These are phyloP conservation scores for Aulostomus chinensis DNA, from an alignment of 2,797 vertebrate genomes.

Conservation along the genomic window DNA sequence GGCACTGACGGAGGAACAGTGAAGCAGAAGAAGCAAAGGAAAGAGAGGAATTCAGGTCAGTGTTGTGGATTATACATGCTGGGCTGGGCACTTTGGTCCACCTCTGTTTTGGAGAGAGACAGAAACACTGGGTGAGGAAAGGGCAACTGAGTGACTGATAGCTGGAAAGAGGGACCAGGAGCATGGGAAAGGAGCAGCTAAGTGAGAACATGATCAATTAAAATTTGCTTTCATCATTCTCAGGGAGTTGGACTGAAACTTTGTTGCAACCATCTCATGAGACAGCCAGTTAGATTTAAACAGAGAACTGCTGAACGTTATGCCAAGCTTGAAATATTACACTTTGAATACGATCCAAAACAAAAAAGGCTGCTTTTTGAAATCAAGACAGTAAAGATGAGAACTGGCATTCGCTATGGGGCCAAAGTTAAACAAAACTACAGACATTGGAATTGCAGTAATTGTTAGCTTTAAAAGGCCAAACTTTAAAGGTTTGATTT, in stretches of 20 bases:
- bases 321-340: slow-evolving; percentile 12
- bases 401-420: neutral
- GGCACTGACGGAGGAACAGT: slow-evolving; percentile 40
- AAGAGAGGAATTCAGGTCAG: slow-evolving; percentile 68
- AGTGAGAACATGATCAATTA: slow-evolving; percentile 40
- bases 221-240: slow-evolving; percentile 45
- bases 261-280: slow-evolving; percentile 27
- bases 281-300: slow-evolving; percentile 25
- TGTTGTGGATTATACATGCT: slow-evolving; percentile 51
- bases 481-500: slow-evolving; percentile 27
- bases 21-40: slow-evolving; percentile 48
- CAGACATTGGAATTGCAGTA: neutral
- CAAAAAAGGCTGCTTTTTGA: slow-evolving; percentile 1
- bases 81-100: slow-evolving; percentile 42
- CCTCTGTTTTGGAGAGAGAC: slow-evolving; percentile 33
- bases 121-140: slow-evolving; percentile 17
- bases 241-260: slow-evolving; percentile 23
- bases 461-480: slow-evolving; percentile 13
- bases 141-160: slow-evolving; percentile 35
- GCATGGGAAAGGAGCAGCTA: slow-evolving; percentile 4
- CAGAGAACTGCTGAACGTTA: slow-evolving; percentile 20
- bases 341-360: slow-evolving; percentile 11
- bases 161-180: slow-evolving; percentile 8
- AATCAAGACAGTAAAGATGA: slow-evolving; percentile 10
- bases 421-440: slow-evolving; percentile 2